phyloP scores from a whole-genome alignment of 2,797 vertebrate species.

The Molothrus ater region DNA sequence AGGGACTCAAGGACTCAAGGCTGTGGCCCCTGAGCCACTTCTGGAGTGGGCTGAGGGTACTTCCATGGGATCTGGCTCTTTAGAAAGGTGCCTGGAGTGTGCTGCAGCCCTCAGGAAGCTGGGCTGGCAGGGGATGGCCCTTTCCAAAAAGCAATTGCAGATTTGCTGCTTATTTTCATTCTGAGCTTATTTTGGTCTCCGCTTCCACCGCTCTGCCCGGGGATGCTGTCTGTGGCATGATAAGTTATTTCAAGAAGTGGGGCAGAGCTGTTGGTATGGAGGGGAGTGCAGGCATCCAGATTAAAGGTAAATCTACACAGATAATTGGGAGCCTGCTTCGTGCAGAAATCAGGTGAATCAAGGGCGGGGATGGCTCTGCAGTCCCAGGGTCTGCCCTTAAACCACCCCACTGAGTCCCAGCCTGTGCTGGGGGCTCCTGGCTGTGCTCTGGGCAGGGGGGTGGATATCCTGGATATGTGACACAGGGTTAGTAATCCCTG shows the following conservation, averaged over 20 bases:
- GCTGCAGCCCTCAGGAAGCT: neutral
- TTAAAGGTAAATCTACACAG: slow-evolving; percentile 33
- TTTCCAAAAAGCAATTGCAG: neutral
- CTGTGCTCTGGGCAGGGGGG: neutral
- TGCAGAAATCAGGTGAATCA: neutral
- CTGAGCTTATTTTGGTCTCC: neutral
- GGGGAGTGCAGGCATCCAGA: slow-evolving; percentile 15
- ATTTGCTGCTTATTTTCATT: slow-evolving; percentile 36
- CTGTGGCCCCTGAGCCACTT: neutral
- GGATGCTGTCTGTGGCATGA: slow-evolving; percentile 45
- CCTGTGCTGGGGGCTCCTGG: neutral
- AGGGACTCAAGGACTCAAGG: neutral
- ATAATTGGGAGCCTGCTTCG: slow-evolving; percentile 23
- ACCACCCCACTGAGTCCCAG: neutral
- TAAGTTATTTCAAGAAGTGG: slow-evolving; percentile 59
- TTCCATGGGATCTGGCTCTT: neutral
- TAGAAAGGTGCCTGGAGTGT: neutral
- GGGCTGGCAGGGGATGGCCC: neutral
- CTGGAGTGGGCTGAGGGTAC: neutral
- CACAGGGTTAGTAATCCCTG: neutral
- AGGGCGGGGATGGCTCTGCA: neutral
- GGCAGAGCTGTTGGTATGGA: slow-evolving; percentile 25
- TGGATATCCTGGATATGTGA: neutral
- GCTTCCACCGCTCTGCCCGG: neutral
- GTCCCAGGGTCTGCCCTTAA: neutral